Evolutionary conservation across 2,113 vertebrate genomes (phyloP).

Genomic region (Circaetus gallicus): DNA sequence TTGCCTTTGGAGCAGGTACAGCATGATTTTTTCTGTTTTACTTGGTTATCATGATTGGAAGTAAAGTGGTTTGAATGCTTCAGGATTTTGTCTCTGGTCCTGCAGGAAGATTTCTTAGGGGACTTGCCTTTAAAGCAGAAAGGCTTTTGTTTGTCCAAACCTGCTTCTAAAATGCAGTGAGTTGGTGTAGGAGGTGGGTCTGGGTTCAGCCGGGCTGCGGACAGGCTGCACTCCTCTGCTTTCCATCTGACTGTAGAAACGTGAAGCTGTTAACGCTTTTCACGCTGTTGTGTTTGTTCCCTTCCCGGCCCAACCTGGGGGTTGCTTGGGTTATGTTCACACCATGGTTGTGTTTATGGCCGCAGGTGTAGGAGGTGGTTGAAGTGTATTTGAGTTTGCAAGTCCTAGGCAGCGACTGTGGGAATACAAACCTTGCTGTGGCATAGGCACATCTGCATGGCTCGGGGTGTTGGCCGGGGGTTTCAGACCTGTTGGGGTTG

Average conservation of each 20-base stretch:
- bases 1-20: slow-evolving; percentile 96
- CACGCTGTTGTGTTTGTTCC: fast-evolving
- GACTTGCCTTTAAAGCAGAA: background rate
- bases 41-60: fast-evolving
- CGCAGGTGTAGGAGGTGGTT: background rate
- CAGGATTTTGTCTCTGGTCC: background rate
- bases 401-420: background rate
- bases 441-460: fast-evolving
- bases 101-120: fast-evolving
- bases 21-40: background rate
- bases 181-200: background rate
- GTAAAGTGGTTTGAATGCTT: background rate
- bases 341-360: background rate
- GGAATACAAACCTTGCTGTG: background rate
- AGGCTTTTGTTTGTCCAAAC: background rate
- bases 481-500: background rate
- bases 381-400: background rate
- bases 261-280: background rate
- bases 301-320: background rate
- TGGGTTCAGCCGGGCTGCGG: background rate
- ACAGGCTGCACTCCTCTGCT: background rate
- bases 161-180: background rate
- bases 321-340: background rate
- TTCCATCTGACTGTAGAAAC: background rate
- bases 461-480: background rate